Evolutionary conservation across 2,113 vertebrate genomes (phyloP), one percentile per base, ranked within the genome.

Genomic region (Austrofundulus limnaeus): DNA sequence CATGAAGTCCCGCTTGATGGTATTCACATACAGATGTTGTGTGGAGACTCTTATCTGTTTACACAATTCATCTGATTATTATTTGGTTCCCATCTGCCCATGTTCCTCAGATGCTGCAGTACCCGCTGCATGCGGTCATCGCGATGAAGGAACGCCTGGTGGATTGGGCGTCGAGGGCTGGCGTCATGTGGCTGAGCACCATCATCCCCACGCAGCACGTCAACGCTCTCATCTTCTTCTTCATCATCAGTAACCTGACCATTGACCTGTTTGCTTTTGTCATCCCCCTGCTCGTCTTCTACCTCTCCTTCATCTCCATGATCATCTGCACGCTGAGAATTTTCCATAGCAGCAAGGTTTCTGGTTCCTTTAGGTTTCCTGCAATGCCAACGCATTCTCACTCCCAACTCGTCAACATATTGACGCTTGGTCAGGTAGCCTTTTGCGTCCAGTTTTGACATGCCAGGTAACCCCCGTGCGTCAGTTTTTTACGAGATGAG

Each of bases 161-260:
- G 12, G 97, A 99, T 64, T 83, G 94, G 88, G 95, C 94, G 0
- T 98, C 97, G 1, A 94, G 96, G 59, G 97, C 96, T 0, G 97
- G 97, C 43, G 94, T 98, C 90, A 96, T 96, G 62, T 98, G 97
- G 97, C 89, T 99, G 59, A 97, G 95, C 85, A 96, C 95, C 23
- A 89, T 96, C 75, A 90, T 98, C 67, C 97, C 97, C 20, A 98
- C 96, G 0, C 96, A 99, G 38, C 97, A 99, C 55, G 94, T 99
- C 89, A 98, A 99, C 7, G 95, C 97, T 4, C 95, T 99, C 14
- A 85, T 97, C 77, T 96, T 99, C 90, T 99, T 99, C 91, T 99
- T 99, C 90, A 93, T 99, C 88, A 91, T 99, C 87, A 98, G 97
- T 90, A 99, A 95, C 83, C 92, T 99, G 66, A 99, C 96, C 13